Percentiles rank a stretch among this genome's conserved stretches.
Evolutionary conservation across 2,888 invertebrate genomes (phyloP).

Genomic region (Idaea dimidiata): DNA sequence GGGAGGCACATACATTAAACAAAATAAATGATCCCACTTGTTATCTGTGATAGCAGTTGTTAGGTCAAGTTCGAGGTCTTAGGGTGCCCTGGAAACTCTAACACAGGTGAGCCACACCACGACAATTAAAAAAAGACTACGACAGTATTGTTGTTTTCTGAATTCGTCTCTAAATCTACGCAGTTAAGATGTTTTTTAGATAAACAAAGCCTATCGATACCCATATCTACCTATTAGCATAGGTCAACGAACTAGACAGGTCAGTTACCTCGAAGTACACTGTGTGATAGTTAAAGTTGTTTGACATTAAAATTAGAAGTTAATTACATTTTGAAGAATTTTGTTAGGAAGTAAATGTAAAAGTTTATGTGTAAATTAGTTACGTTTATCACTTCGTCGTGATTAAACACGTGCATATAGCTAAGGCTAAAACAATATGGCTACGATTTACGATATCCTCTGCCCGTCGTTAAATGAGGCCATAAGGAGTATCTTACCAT

Average conservation of each 20-base stretch:
- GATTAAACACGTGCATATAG: too few relatives aligned
- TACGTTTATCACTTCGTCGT: too few relatives aligned
- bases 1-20: too few relatives aligned
- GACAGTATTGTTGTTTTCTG: not conserved
- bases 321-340: conserved; percentile 10
- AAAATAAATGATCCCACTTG: too few relatives aligned
- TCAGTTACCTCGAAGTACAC: conserved; percentile 24
- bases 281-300: conserved; percentile 18
- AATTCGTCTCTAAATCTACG: not conserved
- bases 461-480: too few relatives aligned
- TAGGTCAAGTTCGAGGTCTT: too few relatives aligned
- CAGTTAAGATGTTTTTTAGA: not conserved
- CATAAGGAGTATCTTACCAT: too few relatives aligned
- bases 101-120: too few relatives aligned
- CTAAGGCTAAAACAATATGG: too few relatives aligned
- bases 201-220: conserved; percentile 8
- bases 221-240: conserved; percentile 19
- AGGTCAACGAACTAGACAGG: conserved; percentile 32
- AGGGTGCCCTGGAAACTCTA: too few relatives aligned
- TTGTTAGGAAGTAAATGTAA: conserved; percentile 23
- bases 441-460: too few relatives aligned
- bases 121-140: not conserved
- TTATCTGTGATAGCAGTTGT: too few relatives aligned
- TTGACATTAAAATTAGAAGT: conserved; percentile 20
- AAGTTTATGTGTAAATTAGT: conserved; percentile 19